Percentiles rank a stretch among this genome's conserved stretches.
Conservation (phyloP, 2,888 invertebrate species). For the Eupithecia exiguata region DNA sequence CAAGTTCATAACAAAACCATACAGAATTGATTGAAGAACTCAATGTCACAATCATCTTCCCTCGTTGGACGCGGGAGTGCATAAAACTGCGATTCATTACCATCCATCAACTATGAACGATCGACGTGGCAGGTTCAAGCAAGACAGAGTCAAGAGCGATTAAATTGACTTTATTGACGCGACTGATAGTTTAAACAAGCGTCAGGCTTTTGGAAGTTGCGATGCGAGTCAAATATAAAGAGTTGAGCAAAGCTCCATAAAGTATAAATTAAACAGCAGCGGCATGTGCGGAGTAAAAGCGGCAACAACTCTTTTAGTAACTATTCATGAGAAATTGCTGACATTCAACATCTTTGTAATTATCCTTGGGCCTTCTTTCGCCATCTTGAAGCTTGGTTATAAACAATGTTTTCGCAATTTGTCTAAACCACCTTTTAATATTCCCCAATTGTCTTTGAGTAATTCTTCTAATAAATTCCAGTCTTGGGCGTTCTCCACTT, state of each 20-base stretch:
- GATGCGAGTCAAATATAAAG: no score
- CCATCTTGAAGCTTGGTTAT: slow-evolving; percentile 64
- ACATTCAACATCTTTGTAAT: neutral
- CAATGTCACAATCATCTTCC: slow-evolving; percentile 50
- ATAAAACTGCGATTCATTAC: slow-evolving; percentile 69
- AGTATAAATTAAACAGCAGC: neutral
- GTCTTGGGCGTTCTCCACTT: slow-evolving; percentile 48
- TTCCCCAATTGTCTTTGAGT: slow-evolving; percentile 78
- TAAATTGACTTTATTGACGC: neutral
- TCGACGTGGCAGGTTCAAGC: slow-evolving; percentile 49
- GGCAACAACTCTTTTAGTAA: neutral
- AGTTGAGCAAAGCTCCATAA: neutral
- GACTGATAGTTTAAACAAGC: neutral
- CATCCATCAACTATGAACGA: slow-evolving; percentile 69
- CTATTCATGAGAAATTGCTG: neutral
- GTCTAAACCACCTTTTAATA: slow-evolving; percentile 76
- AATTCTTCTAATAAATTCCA: slow-evolving; percentile 79
- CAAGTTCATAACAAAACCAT: neutral
- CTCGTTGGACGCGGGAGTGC: slow-evolving; percentile 46
- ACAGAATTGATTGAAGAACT: slow-evolving; percentile 27
- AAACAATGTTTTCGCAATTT: slow-evolving; percentile 73
- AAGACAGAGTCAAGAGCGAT: slow-evolving; percentile 12
- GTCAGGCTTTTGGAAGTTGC: neutral
- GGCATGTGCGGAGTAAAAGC: no score
- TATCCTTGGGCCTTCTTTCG: neutral